Percentiles rank a stretch among this genome's conserved stretches.
These are phyloP conservation scores for Coracopsis vasa DNA, from an alignment of 2,113 vertebrate genomes.

Conservation along the genomic window DNA sequence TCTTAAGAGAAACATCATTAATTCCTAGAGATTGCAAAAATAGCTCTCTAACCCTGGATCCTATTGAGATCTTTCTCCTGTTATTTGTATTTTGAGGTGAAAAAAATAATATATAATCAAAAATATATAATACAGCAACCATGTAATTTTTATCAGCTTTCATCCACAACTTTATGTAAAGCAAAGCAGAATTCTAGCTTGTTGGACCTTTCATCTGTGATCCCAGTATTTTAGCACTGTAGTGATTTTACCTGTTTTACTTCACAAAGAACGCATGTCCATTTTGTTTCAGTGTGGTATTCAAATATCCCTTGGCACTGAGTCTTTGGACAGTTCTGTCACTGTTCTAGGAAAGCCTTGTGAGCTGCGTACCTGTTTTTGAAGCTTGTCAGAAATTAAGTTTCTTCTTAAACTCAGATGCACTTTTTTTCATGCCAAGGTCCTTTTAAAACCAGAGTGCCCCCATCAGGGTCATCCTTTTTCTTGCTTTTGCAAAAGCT, in stretches of 20 bases:
- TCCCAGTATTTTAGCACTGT: background rate
- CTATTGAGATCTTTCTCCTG: background rate
- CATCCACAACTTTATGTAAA: background rate
- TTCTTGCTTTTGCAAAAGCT: background rate
- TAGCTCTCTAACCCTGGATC: background rate
- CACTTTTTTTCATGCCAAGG: background rate
- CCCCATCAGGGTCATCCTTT: background rate
- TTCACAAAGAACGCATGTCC: background rate
- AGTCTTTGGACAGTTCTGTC: background rate
- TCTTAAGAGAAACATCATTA: background rate
- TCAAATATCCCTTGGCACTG: background rate
- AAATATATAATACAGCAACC: background rate
- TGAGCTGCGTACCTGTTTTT: background rate
- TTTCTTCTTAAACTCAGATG: background rate
- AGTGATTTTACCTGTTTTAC: background rate
- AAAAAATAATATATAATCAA: background rate
- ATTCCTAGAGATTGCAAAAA: background rate
- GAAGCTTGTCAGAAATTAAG: conserved; percentile 1
- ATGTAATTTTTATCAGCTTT: background rate
- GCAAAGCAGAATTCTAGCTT: background rate
- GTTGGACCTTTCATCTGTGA: background rate
- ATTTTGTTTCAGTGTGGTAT: background rate
- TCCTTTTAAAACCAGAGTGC: background rate
- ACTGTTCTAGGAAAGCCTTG: background rate
- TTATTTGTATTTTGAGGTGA: background rate